These are phyloP conservation scores for Amblyjoppa fuscipennis DNA, from an alignment of 2,888 invertebrate genomes.

Conservation along the genomic window DNA sequence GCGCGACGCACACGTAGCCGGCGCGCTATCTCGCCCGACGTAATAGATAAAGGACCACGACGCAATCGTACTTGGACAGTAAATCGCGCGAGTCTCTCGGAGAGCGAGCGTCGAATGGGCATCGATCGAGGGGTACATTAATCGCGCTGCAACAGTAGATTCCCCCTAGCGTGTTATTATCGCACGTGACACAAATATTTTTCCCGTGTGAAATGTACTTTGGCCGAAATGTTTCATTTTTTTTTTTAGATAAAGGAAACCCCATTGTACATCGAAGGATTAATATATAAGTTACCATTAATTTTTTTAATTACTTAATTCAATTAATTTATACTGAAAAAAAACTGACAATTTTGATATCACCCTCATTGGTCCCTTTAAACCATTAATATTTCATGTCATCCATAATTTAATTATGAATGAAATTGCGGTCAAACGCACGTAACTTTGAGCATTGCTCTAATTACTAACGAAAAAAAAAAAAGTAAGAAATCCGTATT, in stretches of 20 bases:
- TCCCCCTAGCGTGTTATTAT: neutral
- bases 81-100: conserved; percentile 68
- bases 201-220: neutral
- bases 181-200: neutral
- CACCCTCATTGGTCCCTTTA: neutral
- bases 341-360: neutral
- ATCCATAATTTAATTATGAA: too few species aligned
- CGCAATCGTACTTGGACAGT: conserved; percentile 66
- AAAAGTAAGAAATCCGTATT: too few species aligned
- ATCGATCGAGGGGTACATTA: conserved; percentile 32
- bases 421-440: too few species aligned
- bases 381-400: neutral
- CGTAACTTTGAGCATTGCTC: too few species aligned
- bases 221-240: neutral
- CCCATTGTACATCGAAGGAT: too few species aligned
- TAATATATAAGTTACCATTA: too few species aligned
- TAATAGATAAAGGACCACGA: conserved; percentile 64
- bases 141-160: neutral
- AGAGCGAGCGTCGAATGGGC: neutral
- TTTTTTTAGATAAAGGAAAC: too few species aligned
- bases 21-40: conserved; percentile 45
- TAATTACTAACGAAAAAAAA: too few species aligned
- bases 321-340: neutral
- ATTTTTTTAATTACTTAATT: neutral
- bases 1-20: neutral